Base-by-base conservation (phyloP, 2,113 vertebrate species). In the Vidua macroura region DNA sequence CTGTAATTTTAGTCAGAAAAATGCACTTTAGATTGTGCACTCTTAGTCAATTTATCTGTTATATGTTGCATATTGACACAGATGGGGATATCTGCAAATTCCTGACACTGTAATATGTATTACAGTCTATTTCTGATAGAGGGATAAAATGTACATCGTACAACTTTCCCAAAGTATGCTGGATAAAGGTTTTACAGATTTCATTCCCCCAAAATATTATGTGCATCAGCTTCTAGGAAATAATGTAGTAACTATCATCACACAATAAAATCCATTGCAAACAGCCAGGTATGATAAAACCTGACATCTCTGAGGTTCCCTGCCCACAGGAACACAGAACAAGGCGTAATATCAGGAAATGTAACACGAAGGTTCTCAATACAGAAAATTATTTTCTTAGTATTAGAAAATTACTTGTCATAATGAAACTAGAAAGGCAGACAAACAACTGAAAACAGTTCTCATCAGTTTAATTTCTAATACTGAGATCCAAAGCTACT, bases 381-480 rank as follows among this genome's bases (percentile, higher is more conserved):
- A 28, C 10, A 48, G 37, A 83, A 79, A 52, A 46, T 10, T 2
- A 17, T 59, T 31, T 43, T 81, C 43, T 62, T 70, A 11, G 15
- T 43, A 92, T 85, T 46, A 90, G 24, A 31, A 69, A 86, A 25
- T 52, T 35, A n/a, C 17, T 81, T 44, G 30, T 74, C 60, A 31
- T 70, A 49, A 53, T 66, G 55, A 80, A 66, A 80, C 15, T 46
- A 49, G 18, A 53, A 80, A 60, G 37, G 53, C 58, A 90, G 22
- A 77, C 31, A 59, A 78, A 51, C 30, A 73, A 55, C 79, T 76
- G 80, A 76, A 93, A 93, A 44, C 22, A 66, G 28, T 62, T 55
- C 72, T 77, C 83, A 92, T 49, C 46, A 83, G 66, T 44, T 90
- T 64, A 56, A 86, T 83, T 92, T 86, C 72, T 88, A 79, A 93